A percentile compares a stretch with the other conserved stretches of the same genome.
These are phyloP conservation scores for Stomatorhinus walkeri DNA, from an alignment of 2,797 vertebrate species.

Conservation along the genomic window DNA sequence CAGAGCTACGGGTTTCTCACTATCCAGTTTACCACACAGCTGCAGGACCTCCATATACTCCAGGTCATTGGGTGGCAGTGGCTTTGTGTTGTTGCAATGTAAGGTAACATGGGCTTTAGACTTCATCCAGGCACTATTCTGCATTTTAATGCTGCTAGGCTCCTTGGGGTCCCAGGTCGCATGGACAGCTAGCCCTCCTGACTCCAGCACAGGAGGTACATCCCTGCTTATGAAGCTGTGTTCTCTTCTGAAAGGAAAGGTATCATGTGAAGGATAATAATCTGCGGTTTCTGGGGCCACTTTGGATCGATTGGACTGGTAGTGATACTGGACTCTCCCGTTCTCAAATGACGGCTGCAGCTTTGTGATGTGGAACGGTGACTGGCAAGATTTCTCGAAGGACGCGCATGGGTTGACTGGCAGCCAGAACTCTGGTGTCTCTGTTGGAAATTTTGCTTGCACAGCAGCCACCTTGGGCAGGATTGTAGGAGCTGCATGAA, in stretches of 20 bases:
- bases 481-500: conserved; percentile 72
- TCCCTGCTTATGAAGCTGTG: conserved; percentile 62
- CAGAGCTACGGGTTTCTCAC: conserved; percentile 81
- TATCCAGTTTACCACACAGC: conserved; percentile 84
- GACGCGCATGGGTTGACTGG: conserved; percentile 71
- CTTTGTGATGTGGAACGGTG: conserved; percentile 74
- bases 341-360: conserved; percentile 85
- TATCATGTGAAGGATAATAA: conserved; percentile 54
- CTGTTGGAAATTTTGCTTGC: conserved; percentile 66
- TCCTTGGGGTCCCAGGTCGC: conserved; percentile 74
- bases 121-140: conserved; percentile 64
- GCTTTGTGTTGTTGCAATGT: conserved; percentile 66
- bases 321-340: conserved; percentile 72
- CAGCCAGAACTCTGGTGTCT: conserved; percentile 69
- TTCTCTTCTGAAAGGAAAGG: conserved; percentile 63
- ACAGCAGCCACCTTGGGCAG: conserved; percentile 59
- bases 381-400: conserved; percentile 64
- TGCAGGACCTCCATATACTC: conserved; percentile 65
- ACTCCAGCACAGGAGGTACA: conserved; percentile 59
- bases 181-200: conserved; percentile 62
- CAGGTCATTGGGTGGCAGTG: conserved; percentile 53
- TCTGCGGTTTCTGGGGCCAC: conserved; percentile 52
- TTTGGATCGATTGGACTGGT: conserved; percentile 67
- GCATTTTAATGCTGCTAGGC: conserved; percentile 73
- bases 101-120: conserved; percentile 59